These are phyloP conservation scores for Agrotis segetum DNA, from an alignment of 2,888 invertebrate species.

Conservation along the genomic window DNA sequence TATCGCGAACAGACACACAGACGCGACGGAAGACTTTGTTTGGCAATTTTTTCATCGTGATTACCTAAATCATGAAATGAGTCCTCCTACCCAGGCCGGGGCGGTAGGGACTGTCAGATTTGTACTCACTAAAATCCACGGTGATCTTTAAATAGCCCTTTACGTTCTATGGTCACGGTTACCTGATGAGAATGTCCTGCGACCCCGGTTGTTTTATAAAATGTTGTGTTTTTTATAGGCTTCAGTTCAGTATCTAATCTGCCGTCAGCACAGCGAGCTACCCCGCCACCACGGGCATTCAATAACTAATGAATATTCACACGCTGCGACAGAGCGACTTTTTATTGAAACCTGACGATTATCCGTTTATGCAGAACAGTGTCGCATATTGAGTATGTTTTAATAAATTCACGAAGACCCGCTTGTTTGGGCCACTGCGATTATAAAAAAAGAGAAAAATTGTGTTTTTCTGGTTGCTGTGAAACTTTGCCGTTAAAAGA, in stretches of 20 bases:
- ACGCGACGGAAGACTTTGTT: no score
- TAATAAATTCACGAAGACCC: constrained; percentile 50
- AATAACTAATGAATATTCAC: constrained; percentile 78
- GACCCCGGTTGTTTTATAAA: no score
- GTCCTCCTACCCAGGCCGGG: no score
- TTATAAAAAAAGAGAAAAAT: background rate
- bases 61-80: no score
- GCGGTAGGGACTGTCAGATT: no score
- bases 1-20: no score
- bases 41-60: no score
- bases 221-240: background rate
- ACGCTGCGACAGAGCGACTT: constrained; percentile 70
- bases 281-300: constrained; percentile 59
- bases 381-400: constrained; percentile 72
- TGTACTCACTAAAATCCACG: no score
- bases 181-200: no score
- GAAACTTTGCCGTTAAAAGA: background rate
- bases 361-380: constrained; percentile 66
- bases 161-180: no score
- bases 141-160: no score
- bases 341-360: constrained; percentile 76
- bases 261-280: constrained; percentile 18
- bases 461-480: background rate
- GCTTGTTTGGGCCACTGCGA: constrained; percentile 40
- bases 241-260: constrained; percentile 5